These are phyloP conservation scores for Caenorhabditis doughertyi DNA, from an alignment of 2,888 invertebrate genomes.

Conservation along the genomic window DNA sequence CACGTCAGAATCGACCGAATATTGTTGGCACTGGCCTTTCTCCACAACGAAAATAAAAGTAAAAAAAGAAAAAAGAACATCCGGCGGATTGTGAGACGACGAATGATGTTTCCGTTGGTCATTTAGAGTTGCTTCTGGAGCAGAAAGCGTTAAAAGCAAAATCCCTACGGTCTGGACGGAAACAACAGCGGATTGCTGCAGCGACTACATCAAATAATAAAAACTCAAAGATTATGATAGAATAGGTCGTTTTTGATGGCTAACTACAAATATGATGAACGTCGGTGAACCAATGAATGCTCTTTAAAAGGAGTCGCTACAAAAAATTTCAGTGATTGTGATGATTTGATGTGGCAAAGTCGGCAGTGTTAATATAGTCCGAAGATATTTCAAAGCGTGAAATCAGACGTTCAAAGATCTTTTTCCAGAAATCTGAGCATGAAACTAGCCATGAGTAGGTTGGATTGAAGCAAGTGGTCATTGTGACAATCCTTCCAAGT, in stretches of 20 bases:
- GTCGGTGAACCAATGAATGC: not conserved
- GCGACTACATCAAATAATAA: not conserved
- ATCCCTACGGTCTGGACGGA: constrained; percentile 34
- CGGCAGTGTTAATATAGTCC: constrained; percentile 47
- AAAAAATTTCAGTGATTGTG: not conserved
- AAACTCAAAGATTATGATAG: constrained; percentile 41
- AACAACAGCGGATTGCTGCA: constrained; percentile 2
- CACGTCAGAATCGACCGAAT: constrained; percentile 67
- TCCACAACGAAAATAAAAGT: constrained; percentile 42
- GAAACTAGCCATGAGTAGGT: constrained; percentile 63
- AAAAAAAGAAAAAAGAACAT: constrained; percentile 59
- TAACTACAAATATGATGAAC: not conserved
- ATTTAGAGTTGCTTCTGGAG: constrained; percentile 44
- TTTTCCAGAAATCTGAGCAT: constrained; percentile 16
- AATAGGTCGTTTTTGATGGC: constrained; percentile 49
- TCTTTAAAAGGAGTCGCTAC: constrained; percentile 13
- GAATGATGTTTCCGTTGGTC: constrained; percentile 25
- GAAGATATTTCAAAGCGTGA: too few species aligned
- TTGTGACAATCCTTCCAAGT: constrained; percentile 23
- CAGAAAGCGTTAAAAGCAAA: constrained; percentile 51
- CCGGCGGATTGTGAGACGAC: constrained; percentile 50
- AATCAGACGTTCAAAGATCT: too few species aligned
- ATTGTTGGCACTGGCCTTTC: constrained; percentile 65
- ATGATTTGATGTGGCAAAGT: constrained; percentile 51
- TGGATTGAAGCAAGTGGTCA: constrained; percentile 56